Evolutionary conservation across 2,113 vertebrate genomes (phyloP).

Genomic region (Nipponia nippon): DNA sequence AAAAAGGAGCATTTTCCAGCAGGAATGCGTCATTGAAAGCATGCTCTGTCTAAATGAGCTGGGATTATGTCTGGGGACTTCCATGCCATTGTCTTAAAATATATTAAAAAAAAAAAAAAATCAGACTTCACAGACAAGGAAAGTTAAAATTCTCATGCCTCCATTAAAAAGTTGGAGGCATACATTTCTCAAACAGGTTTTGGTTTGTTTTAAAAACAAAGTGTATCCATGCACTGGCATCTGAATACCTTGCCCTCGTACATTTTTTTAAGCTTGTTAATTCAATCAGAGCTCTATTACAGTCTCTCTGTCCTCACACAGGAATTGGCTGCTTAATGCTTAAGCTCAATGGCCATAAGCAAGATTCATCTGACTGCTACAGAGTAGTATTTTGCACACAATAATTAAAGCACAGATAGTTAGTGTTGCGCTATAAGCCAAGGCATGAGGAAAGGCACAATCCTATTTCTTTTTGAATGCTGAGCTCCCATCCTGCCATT

Average conservation of each 20-base stretch:
- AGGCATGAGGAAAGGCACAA: neutral
- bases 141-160: neutral
- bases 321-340: neutral
- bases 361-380: neutral
- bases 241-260: neutral
- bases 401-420: neutral
- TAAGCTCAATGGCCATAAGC: neutral
- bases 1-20: neutral
- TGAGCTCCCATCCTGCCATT: neutral
- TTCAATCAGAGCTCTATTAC: neutral
- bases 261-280: neutral
- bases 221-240: neutral
- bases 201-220: neutral
- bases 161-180: neutral
- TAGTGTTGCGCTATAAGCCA: neutral
- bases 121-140: neutral
- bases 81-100: neutral
- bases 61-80: neutral
- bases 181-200: neutral
- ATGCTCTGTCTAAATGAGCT: neutral
- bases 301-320: neutral
- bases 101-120: neutral
- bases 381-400: neutral
- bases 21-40: neutral
- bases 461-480: neutral